phyloP scores from a whole-genome alignment of 2,797 vertebrate species.

The Petrocephalus sullivani region DNA sequence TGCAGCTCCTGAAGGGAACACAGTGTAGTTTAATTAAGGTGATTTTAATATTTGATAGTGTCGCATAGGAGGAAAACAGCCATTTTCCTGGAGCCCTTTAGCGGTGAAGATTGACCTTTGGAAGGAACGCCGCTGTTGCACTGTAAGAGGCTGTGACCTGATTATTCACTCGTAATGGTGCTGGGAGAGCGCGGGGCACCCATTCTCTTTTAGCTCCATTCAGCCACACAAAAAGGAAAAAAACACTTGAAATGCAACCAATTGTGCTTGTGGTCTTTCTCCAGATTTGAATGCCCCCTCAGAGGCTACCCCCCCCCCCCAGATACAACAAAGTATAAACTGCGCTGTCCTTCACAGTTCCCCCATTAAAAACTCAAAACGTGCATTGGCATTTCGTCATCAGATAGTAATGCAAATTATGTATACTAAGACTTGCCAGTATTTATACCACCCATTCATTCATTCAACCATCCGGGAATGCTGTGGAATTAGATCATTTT shows the following conservation, averaged over 20 bases:
- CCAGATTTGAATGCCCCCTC: conserved; percentile 2
- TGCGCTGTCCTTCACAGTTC: neutral
- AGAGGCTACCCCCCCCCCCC: neutral
- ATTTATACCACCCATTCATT: neutral
- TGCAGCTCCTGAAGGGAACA: neutral
- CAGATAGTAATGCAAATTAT: neutral
- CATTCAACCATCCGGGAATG: neutral
- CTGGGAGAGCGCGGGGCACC: neutral
- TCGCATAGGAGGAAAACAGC: neutral
- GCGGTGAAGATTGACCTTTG: conserved; percentile 40
- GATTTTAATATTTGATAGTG: conserved; percentile 32
- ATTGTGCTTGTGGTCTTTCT: neutral
- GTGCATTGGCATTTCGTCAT: neutral
- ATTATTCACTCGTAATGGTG: conserved; percentile 29
- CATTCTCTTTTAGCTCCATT: conserved; percentile 13
- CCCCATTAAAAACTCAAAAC: neutral
- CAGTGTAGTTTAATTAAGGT: conserved; percentile 31
- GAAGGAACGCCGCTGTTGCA: conserved; percentile 29
- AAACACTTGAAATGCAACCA: conserved; percentile 20
- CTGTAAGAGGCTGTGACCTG: conserved; percentile 33
- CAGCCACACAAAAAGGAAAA: neutral
- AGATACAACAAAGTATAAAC: neutral
- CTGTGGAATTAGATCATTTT: neutral
- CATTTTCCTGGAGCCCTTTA: conserved; percentile 32
- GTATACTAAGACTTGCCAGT: neutral